Evolutionary conservation across 2,113 vertebrate genomes (phyloP).

Genomic region (Bucco capensis): DNA sequence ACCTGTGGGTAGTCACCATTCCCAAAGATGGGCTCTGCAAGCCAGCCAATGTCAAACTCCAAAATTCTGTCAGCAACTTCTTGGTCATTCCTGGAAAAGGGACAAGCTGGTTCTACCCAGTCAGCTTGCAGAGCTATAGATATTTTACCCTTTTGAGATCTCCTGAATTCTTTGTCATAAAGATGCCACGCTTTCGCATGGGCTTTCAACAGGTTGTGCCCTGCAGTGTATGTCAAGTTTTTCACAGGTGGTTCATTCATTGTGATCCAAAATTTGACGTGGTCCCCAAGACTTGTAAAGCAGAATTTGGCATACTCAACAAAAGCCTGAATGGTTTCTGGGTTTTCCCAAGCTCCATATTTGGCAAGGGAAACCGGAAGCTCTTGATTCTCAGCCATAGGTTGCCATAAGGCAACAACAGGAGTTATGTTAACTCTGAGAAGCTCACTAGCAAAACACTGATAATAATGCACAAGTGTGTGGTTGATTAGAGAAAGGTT

Average conservation of each 20-base stretch:
- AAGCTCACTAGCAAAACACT: constrained; percentile 86
- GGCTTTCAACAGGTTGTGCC: constrained; percentile 87
- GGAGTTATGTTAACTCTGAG: constrained; percentile 85
- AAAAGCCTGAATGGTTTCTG: constrained; percentile 81
- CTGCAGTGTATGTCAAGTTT: constrained; percentile 81
- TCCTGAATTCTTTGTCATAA: constrained; percentile 85
- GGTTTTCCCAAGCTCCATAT: constrained; percentile 85
- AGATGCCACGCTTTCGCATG: constrained; percentile 88
- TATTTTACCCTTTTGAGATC: constrained; percentile 82
- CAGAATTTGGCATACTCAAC: constrained; percentile 87
- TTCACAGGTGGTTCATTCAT: constrained; percentile 86
- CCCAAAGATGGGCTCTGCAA: constrained; percentile 93
- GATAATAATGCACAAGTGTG: constrained; percentile 86
- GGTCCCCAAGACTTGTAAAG: constrained; percentile 81
- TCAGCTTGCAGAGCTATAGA: constrained; percentile 90
- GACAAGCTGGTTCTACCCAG: constrained; percentile 93
- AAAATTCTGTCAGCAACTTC: constrained; percentile 85
- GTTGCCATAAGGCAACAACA: constrained; percentile 91
- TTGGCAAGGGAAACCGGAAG: constrained; percentile 79
- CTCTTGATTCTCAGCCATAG: constrained; percentile 76
- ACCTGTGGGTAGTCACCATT: constrained; percentile 86
- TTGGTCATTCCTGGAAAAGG: constrained; percentile 83
- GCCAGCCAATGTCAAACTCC: constrained; percentile 89
- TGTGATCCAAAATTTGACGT: constrained; percentile 93
- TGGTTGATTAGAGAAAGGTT: constrained; percentile 79